Base-by-base conservation (phyloP, 2,888 invertebrate genomes). In the Priapulus caudatus region DNA sequence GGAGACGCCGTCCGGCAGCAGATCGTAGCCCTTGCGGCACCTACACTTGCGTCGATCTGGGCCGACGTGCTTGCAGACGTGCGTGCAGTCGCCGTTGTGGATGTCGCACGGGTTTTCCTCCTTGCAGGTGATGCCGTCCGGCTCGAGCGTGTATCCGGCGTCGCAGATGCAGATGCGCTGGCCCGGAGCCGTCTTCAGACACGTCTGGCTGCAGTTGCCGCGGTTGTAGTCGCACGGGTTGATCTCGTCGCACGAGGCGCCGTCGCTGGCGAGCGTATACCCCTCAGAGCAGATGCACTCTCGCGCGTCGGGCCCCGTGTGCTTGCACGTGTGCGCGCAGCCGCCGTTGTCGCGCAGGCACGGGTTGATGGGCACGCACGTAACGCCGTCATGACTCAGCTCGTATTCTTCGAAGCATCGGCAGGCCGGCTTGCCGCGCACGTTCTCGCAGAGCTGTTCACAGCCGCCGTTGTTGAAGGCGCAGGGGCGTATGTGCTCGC, bases 391-490 rank as follows among this genome's bases (percentile, higher is more conserved):
- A 33, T 33, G 10, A 10, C n/a, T 10, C 5, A 74, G 65, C 24
- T 65, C 63, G 58, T 65, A 73, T 2, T 75, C 76, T 4, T 62
- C 56, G 22, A 67, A 67, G 60, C 77, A 77, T 24, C 68, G 70
- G 62, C 78, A 77, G n/a, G n/a, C n/a, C 51, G 68, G 68, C 58
- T 63, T 73, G 18, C 79, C 79, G 21, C 73, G 73, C 0, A 78
- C 76, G 65, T 81, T 80, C 58, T 75, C 70, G 63, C 83, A 83
- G 19, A 74, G 72, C 53, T 82, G 81, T 2, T 78, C 76, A 64
- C 83, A 83, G 23, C 78, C 78, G 1, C 79, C 80, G 56, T 80
- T 78, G 51, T 72, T 70, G 1, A 75, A 64, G 4, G 67, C 66
- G 59, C 83, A 83, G 51, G 79, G 77, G 23, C 59, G 59, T 2